Evolutionary conservation across 2,797 vertebrate genomes (phyloP), one percentile per base, ranked within the genome.

Genomic region (Selene dorsalis): DNA sequence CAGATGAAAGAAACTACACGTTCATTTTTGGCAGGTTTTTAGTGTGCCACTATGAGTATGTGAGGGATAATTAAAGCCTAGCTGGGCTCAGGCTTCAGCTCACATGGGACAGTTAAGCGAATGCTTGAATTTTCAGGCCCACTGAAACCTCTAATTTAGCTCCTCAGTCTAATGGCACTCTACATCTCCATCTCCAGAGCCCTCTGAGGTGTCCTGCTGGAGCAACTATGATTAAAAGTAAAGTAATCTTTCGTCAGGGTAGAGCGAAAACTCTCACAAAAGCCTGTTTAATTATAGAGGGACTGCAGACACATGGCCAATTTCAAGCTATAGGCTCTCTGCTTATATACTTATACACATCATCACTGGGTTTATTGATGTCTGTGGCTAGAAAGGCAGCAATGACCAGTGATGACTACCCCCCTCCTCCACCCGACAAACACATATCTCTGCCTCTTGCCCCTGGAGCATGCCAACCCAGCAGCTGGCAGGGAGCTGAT

Each of bases 401-500:
- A 85, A 80, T 85, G 79, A 80, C 69, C 87, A 75, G 71, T 84
- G 88, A 92, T 88, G 80, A 88, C 76, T 75, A 79, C 64, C 75
- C 77, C 82, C 80, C 74, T 79, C 71, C 64, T 73, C 75, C 74
- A 48, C 73, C 59, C 53, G 14, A 82, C 80, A 80, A 45, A 78
- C 75, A 77, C 68, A 70, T 70, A 89, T 88, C 65, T 83, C 75
- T 81, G 71, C 71, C 76, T 87, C 78, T 72, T 77, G 68, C 64
- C 85, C 84, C 86, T 71, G 64, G 73, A 84, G 81, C 88, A 79
- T 84, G 84, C 86, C 92, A 92, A 83, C 79, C 86, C 65, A 86
- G 88, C 91, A 93, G 92, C 91, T 93, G 93, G 91, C 90, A 88
- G 69, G 56, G 83, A 88, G 86, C 90, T 91, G 85, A 93, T 86